phyloP scores from a whole-genome alignment of 92 coral and sea anemone genomes.

The Phymanthus crucifer region DNA sequence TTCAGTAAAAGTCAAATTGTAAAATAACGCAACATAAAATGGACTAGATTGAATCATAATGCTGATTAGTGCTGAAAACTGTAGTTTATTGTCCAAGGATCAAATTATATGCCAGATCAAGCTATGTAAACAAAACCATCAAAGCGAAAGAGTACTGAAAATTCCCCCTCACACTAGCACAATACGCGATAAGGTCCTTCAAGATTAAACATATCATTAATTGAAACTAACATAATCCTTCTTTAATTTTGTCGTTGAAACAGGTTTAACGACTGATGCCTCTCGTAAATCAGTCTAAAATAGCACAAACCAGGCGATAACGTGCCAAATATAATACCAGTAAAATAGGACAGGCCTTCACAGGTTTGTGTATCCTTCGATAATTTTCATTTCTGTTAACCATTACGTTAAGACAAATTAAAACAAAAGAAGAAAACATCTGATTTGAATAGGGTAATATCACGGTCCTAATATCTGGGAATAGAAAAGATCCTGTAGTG shows the following conservation, averaged over 20 bases:
- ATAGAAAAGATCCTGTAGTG: not conserved
- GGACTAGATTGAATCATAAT: not conserved
- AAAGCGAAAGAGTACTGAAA: conserved; percentile 15
- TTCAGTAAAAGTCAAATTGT: no score
- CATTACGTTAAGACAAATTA: no score
- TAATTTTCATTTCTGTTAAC: no score
- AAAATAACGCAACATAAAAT: no score
- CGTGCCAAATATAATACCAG: conserved; percentile 9
- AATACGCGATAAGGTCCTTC: not conserved
- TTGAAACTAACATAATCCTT: not conserved
- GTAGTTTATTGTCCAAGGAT: not conserved
- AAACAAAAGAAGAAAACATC: not conserved
- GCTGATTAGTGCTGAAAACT: not conserved
- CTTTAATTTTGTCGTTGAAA: not conserved
- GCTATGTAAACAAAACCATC: conserved; percentile 14
- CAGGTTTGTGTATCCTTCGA: conserved; percentile 6
- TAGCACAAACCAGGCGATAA: not conserved
- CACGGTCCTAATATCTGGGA: not conserved
- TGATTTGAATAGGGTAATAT: not conserved
- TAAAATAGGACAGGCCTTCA: conserved; percentile 16
- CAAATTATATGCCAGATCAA: conserved; percentile 4
- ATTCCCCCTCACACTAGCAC: not conserved
- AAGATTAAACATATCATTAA: not conserved
- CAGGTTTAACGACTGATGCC: not conserved
- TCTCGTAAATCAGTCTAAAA: not conserved